Conservation (phyloP, 1,140 invertebrate genomes). For the Drosophila carrolli region DNA sequence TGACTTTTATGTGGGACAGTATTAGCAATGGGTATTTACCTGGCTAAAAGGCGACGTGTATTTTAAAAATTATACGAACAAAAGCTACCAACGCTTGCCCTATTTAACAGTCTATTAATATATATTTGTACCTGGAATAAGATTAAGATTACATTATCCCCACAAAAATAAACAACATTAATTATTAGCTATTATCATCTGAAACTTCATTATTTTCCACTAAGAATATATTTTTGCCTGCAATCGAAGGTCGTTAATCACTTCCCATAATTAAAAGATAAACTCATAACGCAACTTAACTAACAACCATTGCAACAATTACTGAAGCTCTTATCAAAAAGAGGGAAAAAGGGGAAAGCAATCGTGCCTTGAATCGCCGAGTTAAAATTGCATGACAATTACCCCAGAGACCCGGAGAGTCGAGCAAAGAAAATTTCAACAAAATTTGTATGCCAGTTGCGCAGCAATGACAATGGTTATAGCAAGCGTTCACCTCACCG, state of each 20-base stretch:
- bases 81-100: too few relatives aligned
- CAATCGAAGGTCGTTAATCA: conserved; percentile 8
- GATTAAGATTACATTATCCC: neutral
- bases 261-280: conserved; percentile 50
- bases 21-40: neutral
- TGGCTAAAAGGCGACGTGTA: neutral
- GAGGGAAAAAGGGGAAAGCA: neutral
- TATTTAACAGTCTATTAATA: too few relatives aligned
- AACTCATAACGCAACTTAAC: conserved; percentile 15
- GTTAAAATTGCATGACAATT: conserved; percentile 54
- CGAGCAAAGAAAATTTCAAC: conserved; percentile 38
- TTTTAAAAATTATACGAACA: too few relatives aligned
- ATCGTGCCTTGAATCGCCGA: conserved; percentile 47
- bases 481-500: neutral
- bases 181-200: neutral
- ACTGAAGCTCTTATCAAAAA: conserved; percentile 42
- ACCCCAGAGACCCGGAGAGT: conserved; percentile 48
- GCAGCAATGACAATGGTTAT: conserved; percentile 48
- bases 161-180: neutral
- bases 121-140: too few relatives aligned
- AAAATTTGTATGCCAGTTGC: conserved; percentile 60
- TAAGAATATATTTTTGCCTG: neutral
- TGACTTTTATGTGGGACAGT: neutral
- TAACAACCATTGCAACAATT: conserved; percentile 24
- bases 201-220: neutral